Percentiles rank a stretch among this genome's conserved stretches.
Evolutionary conservation across 2,888 invertebrate genomes (phyloP).

Genomic region (Meteorus colon): DNA sequence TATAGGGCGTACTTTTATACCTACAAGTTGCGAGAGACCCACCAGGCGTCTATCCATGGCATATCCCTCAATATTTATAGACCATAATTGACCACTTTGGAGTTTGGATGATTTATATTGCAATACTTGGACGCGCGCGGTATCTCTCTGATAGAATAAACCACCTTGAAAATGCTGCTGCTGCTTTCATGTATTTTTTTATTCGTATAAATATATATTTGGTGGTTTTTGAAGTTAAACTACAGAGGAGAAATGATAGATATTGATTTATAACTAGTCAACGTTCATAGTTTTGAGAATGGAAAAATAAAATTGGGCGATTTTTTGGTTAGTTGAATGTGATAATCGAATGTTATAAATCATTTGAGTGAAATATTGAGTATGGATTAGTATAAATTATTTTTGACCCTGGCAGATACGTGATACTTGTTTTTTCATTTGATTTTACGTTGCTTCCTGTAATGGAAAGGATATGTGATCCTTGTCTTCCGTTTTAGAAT

Average conservation of each 20-base stretch:
- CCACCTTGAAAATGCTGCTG: constrained; percentile 5
- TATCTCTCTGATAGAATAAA: constrained; percentile 28
- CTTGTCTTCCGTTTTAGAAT: constrained; percentile 42
- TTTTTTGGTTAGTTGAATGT: not conserved
- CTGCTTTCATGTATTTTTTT: constrained; percentile 22
- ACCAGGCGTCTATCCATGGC: constrained; percentile 8
- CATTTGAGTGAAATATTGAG: constrained; percentile 2
- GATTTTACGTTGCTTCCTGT: not conserved
- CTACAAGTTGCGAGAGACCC: constrained; percentile 11
- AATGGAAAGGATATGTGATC: not conserved
- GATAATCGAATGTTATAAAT: constrained; percentile 9
- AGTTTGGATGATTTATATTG: constrained; percentile 55
- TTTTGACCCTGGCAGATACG: not conserved
- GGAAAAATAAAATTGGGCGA: constrained; percentile 22
- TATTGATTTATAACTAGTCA: constrained; percentile 39
- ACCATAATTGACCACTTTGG: constrained; percentile 56
- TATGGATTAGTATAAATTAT: constrained; percentile 8
- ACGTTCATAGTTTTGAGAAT: constrained; percentile 29
- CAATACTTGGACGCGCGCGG: constrained; percentile 11
- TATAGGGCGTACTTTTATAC: constrained; percentile 31
- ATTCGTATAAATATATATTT: not conserved
- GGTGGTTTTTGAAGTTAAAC: not conserved
- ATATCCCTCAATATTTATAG: constrained; percentile 55
- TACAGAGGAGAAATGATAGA: constrained; percentile 8
- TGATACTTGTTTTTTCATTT: not conserved